Base-by-base conservation (phyloP, 1,140 invertebrate species). In the Batillaria attramentaria region DNA sequence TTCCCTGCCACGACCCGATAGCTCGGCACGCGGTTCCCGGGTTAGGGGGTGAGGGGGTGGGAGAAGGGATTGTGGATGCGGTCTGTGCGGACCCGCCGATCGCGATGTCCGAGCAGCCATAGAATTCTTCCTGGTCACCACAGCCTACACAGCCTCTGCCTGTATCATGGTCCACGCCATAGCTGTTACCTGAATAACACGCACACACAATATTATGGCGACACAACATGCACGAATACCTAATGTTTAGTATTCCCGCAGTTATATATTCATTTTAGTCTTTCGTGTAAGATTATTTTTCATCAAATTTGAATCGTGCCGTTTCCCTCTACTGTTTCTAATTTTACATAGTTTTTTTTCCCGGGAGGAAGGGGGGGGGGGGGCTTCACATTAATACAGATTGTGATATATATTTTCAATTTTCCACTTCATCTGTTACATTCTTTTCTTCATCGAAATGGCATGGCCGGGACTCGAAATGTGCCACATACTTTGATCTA, bases 101-200 rank as follows among this genome's bases (percentile, higher is more conserved):
- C 33, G 79, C 72, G 33, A 85, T 75, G 57, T 85, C 84, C 3
- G 84, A 76, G 57, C 84, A 85, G 43, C 79, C 76, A 50, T 81
- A 83, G 72, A 85, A 85, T 43, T 85, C 84, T 73, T 85, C 84
- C 42, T 85, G 84, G 62, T 81, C 72, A 54, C 77, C 78, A n/a
- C 87, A 89, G 0, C 88, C 88, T 10, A 89, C 76, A 74, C 87
- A 88, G 4, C 79, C 72, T 68, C 77, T 70, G 1, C 84, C 85
- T 5, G 54, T 75, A 18, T 82, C 85, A n/a, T 80, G 54, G 79
- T 86, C 84, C 10, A 68, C 81, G 46, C 84, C 84, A 79, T 77
- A 82, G 69, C 76, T 78, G 73, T 81, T 84, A 16, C 84, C 84
- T 85, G 46, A 18, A 73, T 70, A 24, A 72, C 18, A 28, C 6